A percentile compares a stretch with the other conserved stretches of the same genome.
These are phyloP conservation scores for Ichneumoninae sp. DNA, from an alignment of 2,888 invertebrate species.

Conservation along the genomic window DNA sequence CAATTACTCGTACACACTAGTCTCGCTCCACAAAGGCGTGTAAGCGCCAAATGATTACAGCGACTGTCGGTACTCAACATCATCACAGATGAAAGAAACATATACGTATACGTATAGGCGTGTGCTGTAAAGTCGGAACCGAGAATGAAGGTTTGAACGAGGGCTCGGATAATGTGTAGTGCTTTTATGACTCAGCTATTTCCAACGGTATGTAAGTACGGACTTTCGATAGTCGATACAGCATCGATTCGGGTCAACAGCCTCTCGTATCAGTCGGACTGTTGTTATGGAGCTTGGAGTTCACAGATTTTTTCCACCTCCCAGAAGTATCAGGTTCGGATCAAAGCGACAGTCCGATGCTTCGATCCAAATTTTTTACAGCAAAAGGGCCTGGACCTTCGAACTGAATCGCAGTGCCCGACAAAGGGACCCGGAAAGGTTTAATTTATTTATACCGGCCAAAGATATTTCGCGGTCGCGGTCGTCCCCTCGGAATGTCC, in stretches of 20 bases:
- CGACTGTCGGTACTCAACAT: conserved; percentile 44
- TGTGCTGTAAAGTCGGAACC: conserved; percentile 14
- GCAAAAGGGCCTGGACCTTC: not conserved
- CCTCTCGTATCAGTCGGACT: conserved; percentile 50
- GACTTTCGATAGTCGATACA: conserved; percentile 46
- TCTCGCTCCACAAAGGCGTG: conserved; percentile 37
- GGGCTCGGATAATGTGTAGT: conserved; percentile 26
- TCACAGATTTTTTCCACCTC: not conserved
- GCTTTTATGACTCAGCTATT: conserved; percentile 61
- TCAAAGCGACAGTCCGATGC: conserved; percentile 15
- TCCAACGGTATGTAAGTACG: conserved; percentile 43
- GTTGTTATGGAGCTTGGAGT: conserved; percentile 17
- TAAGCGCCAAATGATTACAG: conserved; percentile 42
- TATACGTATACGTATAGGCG: conserved; percentile 16
- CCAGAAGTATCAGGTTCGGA: conserved; percentile 29
- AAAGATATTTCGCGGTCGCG: conserved; percentile 67
- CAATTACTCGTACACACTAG: conserved; percentile 70
- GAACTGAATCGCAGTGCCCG: conserved; percentile 60
- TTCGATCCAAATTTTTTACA: conserved; percentile 17
- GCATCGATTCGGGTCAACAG: conserved; percentile 60
- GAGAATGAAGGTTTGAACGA: conserved; percentile 17
- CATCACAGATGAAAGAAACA: conserved; percentile 42
- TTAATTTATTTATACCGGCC: conserved; percentile 76
- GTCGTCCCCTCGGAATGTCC: conserved; percentile 69
- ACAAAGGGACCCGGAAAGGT: conserved; percentile 75